Evolutionary conservation across 2,113 vertebrate species (phyloP).

Genomic region (Pluvialis apricaria): DNA sequence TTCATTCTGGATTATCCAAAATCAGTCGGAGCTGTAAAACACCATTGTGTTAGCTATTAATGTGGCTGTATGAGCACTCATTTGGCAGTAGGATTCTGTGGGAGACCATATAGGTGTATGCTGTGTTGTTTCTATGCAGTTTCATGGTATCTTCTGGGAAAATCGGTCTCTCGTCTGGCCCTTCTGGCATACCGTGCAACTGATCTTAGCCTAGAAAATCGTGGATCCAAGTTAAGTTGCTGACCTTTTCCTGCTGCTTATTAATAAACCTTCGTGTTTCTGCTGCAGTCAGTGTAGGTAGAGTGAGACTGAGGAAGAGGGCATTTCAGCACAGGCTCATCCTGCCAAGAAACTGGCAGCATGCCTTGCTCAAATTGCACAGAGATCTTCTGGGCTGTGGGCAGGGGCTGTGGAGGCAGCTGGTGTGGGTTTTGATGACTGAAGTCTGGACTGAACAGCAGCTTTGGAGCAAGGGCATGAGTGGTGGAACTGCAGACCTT

Average conservation of each 20-base stretch:
- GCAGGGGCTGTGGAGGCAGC: not conserved
- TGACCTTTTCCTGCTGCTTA: slow-evolving; percentile 1
- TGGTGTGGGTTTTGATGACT: not conserved
- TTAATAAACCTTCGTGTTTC: not conserved
- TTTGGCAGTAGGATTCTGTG: not conserved
- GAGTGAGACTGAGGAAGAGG: not conserved
- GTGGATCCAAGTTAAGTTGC: not conserved
- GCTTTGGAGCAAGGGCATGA: not conserved
- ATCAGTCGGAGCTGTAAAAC: not conserved
- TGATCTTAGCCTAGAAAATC: not conserved
- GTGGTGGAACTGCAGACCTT: not conserved
- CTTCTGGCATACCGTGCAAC: not conserved
- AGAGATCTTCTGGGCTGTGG: not conserved
- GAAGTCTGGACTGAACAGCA: not conserved
- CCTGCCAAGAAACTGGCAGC: not conserved
- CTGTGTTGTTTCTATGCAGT: not conserved
- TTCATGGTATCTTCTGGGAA: not conserved
- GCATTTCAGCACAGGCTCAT: not conserved
- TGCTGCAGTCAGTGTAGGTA: not conserved
- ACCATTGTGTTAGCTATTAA: rapidly evolving
- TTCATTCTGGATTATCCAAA: not conserved
- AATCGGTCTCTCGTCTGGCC: rapidly evolving
- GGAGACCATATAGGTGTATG: rapidly evolving
- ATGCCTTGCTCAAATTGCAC: not conserved
- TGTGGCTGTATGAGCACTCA: not conserved